Evolutionary conservation across 1,140 invertebrate genomes (phyloP), one percentile per base, ranked within the genome.

Genomic region (Drosophila littoralis): DNA sequence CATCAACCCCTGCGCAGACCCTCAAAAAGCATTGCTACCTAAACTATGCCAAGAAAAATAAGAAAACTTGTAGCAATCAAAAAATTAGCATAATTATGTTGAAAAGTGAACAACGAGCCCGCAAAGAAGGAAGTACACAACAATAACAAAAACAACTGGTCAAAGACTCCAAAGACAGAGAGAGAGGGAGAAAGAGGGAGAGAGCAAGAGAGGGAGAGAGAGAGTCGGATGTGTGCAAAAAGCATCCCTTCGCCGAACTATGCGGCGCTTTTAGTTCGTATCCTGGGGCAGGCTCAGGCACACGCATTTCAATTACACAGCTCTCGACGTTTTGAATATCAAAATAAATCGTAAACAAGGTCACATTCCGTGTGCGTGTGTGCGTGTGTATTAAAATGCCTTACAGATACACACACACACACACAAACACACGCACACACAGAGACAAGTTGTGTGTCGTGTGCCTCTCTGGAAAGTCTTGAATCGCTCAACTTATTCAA

Each of bases 291-390:
- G 51, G 65, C 72, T 36, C 2, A 66, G 52, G 55, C 55, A 67
- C 63, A 70, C 72, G 67, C 72, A 70, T 75, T 75, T 75, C 71
- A 74, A 74, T 72, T 76, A 72, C 75, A 75, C 50, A 58, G 67
- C 63, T 76, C 66, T 75, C 77, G 42, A 57, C 74, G 40, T 88
- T 86, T 88, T 89, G 81, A 90, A 90, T 89, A 89, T 89, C 84
- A 89, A 89, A 89, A 89, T 89, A 89, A 89, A 85, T 90, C 85
- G 84, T 89, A 89, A 89, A 89, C 84, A 89, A 89, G 84, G 84
- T 89, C 84, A 89, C 79, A 71, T 77, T 89, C 60, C 76, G 57
- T 83, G 58, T 71, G 67, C 43, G 83, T 88, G 36, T 60, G 35
- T 50, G 63, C 33, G 63, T 52, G 17, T 71, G 51, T n/a, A 43